phyloP scores from a whole-genome alignment of 2,888 invertebrate species.

The Dolichopus griseipennis region DNA sequence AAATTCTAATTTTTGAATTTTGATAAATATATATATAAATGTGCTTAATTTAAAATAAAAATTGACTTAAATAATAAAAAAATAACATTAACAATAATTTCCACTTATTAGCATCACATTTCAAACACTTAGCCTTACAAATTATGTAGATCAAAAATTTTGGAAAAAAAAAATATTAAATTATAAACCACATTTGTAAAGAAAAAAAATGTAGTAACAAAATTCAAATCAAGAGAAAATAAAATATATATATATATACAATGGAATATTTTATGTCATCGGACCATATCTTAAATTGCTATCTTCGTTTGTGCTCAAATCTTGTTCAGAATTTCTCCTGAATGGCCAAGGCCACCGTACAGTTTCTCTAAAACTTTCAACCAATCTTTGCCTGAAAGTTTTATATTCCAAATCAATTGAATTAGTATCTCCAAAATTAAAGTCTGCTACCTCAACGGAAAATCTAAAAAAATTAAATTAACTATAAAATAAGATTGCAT shows the following conservation, averaged over 20 bases:
- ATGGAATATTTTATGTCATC: conserved; percentile 2
- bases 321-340: neutral
- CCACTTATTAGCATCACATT: conserved; percentile 1
- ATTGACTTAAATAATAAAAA: too few relatives aligned
- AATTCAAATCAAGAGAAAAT: neutral
- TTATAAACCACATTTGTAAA: neutral
- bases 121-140: neutral
- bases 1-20: too few relatives aligned
- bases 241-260: neutral
- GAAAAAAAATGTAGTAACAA: neutral
- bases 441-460: conserved; percentile 81
- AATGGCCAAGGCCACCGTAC: neutral
- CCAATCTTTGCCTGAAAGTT: conserved; percentile 71
- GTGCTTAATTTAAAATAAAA: neutral
- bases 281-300: conserved; percentile 10
- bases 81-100: neutral
- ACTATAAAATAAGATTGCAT: too few relatives aligned
- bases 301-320: neutral
- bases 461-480: conserved; percentile 58
- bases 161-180: neutral
- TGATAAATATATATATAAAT: neutral
- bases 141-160: neutral
- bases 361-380: conserved; percentile 60
- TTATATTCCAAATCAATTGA: conserved; percentile 76
- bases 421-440: conserved; percentile 72